These are phyloP conservation scores for Ormyrus pomaceus DNA, from an alignment of 2,888 invertebrate genomes.

Conservation along the genomic window DNA sequence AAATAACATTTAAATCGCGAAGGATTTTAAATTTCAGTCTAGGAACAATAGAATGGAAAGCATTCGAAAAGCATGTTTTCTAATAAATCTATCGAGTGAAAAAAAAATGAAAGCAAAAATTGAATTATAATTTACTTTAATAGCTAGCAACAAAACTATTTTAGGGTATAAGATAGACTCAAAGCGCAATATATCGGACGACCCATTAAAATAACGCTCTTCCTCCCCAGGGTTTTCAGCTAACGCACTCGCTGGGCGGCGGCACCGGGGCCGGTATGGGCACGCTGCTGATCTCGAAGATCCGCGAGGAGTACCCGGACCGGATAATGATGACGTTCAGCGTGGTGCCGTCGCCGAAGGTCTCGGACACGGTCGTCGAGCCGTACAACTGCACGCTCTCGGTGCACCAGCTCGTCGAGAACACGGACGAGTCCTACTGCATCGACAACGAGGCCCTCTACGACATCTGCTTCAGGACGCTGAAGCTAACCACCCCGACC, in stretches of 20 bases:
- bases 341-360: constrained; percentile 91
- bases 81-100: too few species aligned
- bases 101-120: too few species aligned
- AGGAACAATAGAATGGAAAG: too few species aligned
- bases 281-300: constrained; percentile 90
- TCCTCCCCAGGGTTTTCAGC: constrained; percentile 66
- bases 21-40: too few species aligned
- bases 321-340: constrained; percentile 93
- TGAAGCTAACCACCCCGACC: constrained; percentile 81
- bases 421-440: constrained; percentile 81
- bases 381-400: constrained; percentile 82
- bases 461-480: constrained; percentile 81
- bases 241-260: constrained; percentile 90
- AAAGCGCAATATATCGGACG: too few species aligned
- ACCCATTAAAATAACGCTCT: too few species aligned
- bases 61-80: too few species aligned
- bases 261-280: constrained; percentile 95
- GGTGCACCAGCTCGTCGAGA: constrained; percentile 80
- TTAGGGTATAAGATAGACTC: too few species aligned
- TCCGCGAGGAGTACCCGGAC: constrained; percentile 91
- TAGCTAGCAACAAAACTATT: too few species aligned
- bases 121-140: too few species aligned
- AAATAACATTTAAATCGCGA: too few species aligned
- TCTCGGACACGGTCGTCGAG: constrained; percentile 81
- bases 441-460: constrained; percentile 82